Base-by-base conservation (phyloP, 2,113 vertebrate genomes). In the Zosterops pallidus region DNA sequence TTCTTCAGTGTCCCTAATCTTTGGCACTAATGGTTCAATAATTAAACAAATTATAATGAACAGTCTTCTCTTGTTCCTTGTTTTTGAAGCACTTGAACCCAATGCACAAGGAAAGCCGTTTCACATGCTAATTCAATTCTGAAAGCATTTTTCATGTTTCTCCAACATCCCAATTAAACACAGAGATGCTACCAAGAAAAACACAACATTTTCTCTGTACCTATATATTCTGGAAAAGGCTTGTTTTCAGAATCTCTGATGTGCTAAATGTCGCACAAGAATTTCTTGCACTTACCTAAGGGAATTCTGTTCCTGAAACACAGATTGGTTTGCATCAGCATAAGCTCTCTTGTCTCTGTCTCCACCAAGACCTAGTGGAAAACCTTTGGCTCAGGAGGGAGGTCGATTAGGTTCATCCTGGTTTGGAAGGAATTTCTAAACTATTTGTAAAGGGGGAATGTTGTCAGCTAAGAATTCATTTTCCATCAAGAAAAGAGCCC, bases 31-130 rank as follows among this genome's bases (percentile, higher is more conserved):
- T 95, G 81, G 94, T 95, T 96, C 95, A 89, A 95, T 96, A 96
- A 97, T 95, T 95, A 94, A 95, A 95, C 89, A 95, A 97, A 97
- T 93, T 89, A 95, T 95, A 96, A 97, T 75, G 86, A 96, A 92
- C 94, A 93, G 89, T 78, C 69, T 93, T 94, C 81, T 91, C 95
- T 94, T 92, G 80, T 92, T 93, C 77, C 83, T 94, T 82, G 74
- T 82, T 89, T 94, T 89, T 95, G 69, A 92, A 94, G 86, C 89
- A 94, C 89, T 94, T 86, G 89, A 96, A 95, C 86, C 81, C 80
- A 90, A 57, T 55, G 47, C 71, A 81, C 37, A 44, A 83, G 71
- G 88, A 96, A 96, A 94, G 79, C 77, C 24, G 2, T 94, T 96
- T 92, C 88, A 94, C 50, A 94, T 77, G 88, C 88, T 92, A 91